Base-by-base conservation (phyloP, 2,888 invertebrate genomes). In the Pristionchus japonicus region DNA sequence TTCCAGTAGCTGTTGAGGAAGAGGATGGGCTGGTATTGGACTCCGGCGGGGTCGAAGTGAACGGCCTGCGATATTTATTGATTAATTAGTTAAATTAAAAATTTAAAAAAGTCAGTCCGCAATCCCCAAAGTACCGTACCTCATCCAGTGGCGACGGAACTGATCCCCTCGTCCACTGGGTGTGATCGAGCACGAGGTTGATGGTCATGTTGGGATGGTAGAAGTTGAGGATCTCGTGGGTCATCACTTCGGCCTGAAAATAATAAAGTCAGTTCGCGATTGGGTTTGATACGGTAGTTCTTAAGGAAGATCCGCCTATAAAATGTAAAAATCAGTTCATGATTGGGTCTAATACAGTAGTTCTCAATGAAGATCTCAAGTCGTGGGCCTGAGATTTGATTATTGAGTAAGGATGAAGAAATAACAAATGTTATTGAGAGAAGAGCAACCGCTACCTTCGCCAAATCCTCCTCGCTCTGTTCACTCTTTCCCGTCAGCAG, bases 1-100 rank as follows among this genome's bases (percentile, higher is more conserved):
- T 99, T 99, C 99, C 99, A 99, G 95, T 98, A 99, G 93, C 98
- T 98, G 95, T 99, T 99, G 89, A 97, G 96, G 95, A 97, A 98
- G 77, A 99, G 95, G 74, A 98, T 97, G 6, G 99, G 99, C 93
- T 97, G 97, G 95, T 99, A 99, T 64, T 96, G 96, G 93, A 96
- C 96, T 11, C 97, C 97, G 90, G 96, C 96, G n/a, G 97, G 97
- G 43, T 97, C 85, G 64, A 85, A 85, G 31, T 85, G 37, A 15
- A 85, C 52, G 31, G 82, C 82, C 77, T 77, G n/a, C 23, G 23
- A 37, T 37, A 77, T 40, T 43, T 4, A 40, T 23, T n/a, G 9
- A 2, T 6, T 6, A 77, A 20, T n/a, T 43, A 20, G 17, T 40
- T n/a, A 1, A 20, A n/a, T 20, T n/a, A 37, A 1, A 77, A 7